Percentiles rank a stretch among this genome's conserved stretches.
Evolutionary conservation across 2,888 invertebrate species (phyloP).

Genomic region (Drosophila fulvimacula): DNA sequence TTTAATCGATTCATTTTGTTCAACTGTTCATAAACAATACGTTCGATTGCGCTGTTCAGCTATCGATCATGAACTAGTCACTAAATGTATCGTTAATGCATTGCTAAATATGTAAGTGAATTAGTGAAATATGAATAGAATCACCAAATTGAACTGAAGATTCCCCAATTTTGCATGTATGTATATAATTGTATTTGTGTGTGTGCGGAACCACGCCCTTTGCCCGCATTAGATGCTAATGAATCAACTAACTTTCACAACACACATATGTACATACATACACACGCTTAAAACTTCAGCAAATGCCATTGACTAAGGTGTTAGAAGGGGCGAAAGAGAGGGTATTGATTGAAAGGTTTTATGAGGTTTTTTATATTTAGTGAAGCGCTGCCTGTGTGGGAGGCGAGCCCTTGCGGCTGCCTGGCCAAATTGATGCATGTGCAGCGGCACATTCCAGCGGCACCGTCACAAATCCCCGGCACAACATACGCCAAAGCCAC

Average conservation of each 20-base stretch:
- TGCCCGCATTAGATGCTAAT: slow-evolving; percentile 38
- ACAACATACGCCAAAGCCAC: slow-evolving; percentile 53
- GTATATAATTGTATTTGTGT: no score
- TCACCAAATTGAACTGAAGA: background rate
- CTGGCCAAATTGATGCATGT: slow-evolving; percentile 56
- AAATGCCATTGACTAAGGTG: background rate
- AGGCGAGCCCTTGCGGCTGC: slow-evolving; percentile 34
- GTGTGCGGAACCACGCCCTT: slow-evolving; percentile 22
- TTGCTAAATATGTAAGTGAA: background rate
- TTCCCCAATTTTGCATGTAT: background rate
- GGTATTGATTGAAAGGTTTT: slow-evolving; percentile 8
- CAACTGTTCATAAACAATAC: background rate
- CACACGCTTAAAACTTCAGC: slow-evolving; percentile 18
- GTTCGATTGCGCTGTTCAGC: background rate
- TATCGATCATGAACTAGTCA: background rate
- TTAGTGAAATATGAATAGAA: background rate
- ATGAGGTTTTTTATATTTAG: slow-evolving; percentile 3
- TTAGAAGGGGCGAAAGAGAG: background rate
- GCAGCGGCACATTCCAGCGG: slow-evolving; percentile 56
- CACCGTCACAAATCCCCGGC: slow-evolving; percentile 50
- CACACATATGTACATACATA: slow-evolving; percentile 3
- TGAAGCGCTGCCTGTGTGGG: background rate
- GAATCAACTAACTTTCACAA: slow-evolving; percentile 35
- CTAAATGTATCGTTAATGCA: background rate
- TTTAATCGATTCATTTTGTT: background rate